Evolutionary conservation across 2,797 vertebrate species (phyloP).

Genomic region (Okamejei kenojei): DNA sequence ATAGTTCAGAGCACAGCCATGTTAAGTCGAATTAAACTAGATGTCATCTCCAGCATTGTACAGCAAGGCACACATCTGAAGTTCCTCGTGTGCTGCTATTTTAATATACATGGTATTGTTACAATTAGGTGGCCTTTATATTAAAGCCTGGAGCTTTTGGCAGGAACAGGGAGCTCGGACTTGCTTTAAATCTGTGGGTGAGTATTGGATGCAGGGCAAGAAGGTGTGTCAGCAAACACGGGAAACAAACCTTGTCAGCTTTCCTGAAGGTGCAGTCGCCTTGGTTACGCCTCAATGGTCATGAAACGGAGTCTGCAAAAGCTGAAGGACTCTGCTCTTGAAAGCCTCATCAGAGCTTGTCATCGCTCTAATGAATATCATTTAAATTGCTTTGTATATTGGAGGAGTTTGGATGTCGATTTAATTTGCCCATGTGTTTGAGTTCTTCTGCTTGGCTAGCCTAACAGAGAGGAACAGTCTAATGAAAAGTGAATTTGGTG

Average conservation of each 20-base stretch:
- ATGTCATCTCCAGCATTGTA: conserved; percentile 34
- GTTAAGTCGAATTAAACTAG: conserved; percentile 37
- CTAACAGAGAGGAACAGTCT: conserved; percentile 88
- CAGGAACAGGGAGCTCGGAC: neutral
- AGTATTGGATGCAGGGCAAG: conserved; percentile 35
- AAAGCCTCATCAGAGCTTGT: conserved; percentile 98
- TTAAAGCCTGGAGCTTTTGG: neutral
- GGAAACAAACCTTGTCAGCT: conserved; percentile 48
- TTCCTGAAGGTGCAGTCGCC: conserved; percentile 64
- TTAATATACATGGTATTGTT: conserved; percentile 27
- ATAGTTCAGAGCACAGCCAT: conserved; percentile 29
- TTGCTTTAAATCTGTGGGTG: conserved; percentile 22
- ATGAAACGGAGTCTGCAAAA: conserved; percentile 77
- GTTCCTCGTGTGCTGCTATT: conserved; percentile 22
- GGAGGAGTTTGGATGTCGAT: conserved; percentile 98
- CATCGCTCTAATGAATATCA: conserved; percentile 99
- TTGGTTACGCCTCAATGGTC: conserved; percentile 70
- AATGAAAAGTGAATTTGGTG: conserved; percentile 92
- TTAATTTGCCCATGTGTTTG: conserved; percentile 99
- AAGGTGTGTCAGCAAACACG: conserved; percentile 57
- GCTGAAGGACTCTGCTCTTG: conserved; percentile 79
- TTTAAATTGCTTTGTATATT: conserved; percentile 99
- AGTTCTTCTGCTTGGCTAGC: conserved; percentile 96
- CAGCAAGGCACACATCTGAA: conserved; percentile 21
- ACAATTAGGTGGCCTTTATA: conserved; percentile 22